Conservation (phyloP, 2,113 vertebrate species). For the Myodes glareolus region DNA sequence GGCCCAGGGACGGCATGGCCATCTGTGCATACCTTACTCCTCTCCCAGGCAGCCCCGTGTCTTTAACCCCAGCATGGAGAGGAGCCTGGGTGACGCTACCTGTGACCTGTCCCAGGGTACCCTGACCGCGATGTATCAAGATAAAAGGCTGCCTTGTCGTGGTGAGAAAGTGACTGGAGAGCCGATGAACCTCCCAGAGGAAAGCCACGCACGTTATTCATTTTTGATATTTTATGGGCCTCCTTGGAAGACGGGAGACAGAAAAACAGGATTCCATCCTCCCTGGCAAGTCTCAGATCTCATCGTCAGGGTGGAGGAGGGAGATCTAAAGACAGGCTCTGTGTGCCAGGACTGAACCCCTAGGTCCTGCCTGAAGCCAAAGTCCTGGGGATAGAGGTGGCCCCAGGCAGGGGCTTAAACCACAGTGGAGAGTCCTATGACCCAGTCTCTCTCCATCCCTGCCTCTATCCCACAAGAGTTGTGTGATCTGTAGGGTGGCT, state of each 20-base stretch:
- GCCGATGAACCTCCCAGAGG: conserved; percentile 50
- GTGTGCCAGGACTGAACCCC: not conserved
- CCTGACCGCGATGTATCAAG: not conserved
- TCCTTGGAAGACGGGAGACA: conserved; percentile 51
- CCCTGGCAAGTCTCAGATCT: not conserved
- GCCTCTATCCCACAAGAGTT: too few relatives aligned
- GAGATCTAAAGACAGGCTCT: not conserved
- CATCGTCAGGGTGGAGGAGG: not conserved
- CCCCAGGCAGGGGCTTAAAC: not conserved
- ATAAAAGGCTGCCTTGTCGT: conserved; percentile 45
- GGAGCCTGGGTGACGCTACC: not conserved
- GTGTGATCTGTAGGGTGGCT: not conserved
- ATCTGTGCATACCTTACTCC: not conserved
- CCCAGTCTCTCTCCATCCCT: not conserved
- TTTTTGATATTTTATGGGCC: conserved; percentile 75
- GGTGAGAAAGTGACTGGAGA: conserved; percentile 16
- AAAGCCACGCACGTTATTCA: conserved; percentile 59
- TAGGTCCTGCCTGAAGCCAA: too few relatives aligned
- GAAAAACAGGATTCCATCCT: conserved; percentile 60
- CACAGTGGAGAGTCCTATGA: not conserved
- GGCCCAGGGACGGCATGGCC: not conserved
- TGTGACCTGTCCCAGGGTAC: not conserved
- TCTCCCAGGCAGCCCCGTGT: not conserved
- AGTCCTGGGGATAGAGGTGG: not conserved
- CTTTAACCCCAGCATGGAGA: not conserved